Evolutionary conservation across 30 jellyfish, hydroid and myxozoan species (phyloP), one percentile per base, ranked within the genome.

Genomic region (Kudoa iwatai): DNA sequence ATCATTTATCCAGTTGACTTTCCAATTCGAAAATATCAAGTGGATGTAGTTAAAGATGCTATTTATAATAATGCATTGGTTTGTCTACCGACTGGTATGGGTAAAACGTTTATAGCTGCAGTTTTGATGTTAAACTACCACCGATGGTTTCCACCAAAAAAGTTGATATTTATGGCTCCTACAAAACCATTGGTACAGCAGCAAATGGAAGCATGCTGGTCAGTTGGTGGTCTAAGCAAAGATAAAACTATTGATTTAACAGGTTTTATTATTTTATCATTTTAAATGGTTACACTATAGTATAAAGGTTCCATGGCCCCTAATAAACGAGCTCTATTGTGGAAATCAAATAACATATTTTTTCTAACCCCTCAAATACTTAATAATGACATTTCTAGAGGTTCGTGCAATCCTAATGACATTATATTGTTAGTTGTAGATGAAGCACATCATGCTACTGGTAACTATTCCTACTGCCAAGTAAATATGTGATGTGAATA

Each of bases 141-240:
- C 52, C 82, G 91, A 17, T 69, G 91, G 91, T 69, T 58, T 45
- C 91, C 91, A 2, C 59, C 24, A 50, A 82, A 84, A 14, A 69
- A 59, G 33, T 34, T 69, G 3, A 25, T 69, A 13, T 69, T 69
- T 52, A 69, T 69, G 85, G 91, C 91, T 4, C 91, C 91, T 26
- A 69, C 91, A 19, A 69, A 49, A 40, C 91, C 91, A 1, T 54
- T 69, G 31, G 91, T 69, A 19, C 71, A 83, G 6, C 91, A 69
- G 31, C 91, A 69, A 43, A 59, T 59, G 17, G 54, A 51, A 32
- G 91, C 91, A 21, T 69, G 91, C 23, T 59, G 45, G 30, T 43
- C 38, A 20, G 50, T 69, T 14, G 62, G 58, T 24, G 91, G 91
- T 19, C 53, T 65, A 2, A 85, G 86, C 1, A 49, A 32, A 12